A percentile compares a stretch with the other conserved stretches of the same genome.
These are phyloP conservation scores for Vultur gryphus DNA, from an alignment of 2,797 vertebrate genomes.

Conservation along the genomic window DNA sequence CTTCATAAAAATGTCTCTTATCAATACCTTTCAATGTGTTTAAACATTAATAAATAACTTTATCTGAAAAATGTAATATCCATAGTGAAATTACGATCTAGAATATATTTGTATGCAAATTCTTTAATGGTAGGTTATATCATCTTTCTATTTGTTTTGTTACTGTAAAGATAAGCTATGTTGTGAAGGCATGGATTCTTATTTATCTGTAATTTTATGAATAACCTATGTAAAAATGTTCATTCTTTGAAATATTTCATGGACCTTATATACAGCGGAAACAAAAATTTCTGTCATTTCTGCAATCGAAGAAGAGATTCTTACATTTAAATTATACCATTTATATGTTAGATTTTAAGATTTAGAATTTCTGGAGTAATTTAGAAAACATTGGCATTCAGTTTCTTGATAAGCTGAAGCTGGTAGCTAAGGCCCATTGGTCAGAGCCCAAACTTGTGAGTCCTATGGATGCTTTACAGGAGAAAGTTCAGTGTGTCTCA, in stretches of 20 bases:
- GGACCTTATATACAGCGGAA: background rate
- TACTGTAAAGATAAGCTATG: background rate
- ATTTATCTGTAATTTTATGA: background rate
- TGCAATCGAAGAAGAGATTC: background rate
- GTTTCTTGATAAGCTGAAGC: background rate
- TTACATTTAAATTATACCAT: background rate
- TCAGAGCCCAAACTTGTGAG: background rate
- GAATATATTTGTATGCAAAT: background rate
- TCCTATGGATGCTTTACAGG: background rate
- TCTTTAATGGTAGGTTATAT: background rate
- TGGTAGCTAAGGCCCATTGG: background rate
- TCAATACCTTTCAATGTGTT: conserved; percentile 10
- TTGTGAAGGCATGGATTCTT: background rate
- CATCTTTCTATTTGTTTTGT: background rate
- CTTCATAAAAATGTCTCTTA: background rate
- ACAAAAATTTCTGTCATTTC: background rate
- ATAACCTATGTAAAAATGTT: background rate
- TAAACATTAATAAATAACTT: background rate
- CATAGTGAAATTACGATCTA: background rate
- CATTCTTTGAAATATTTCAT: background rate
- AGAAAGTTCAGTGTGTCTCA: background rate
- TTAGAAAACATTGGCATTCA: background rate
- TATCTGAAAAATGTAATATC: background rate
- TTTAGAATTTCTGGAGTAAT: background rate
- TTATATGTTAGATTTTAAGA: background rate